Evolutionary conservation across 37 sponge, comb jelly and placozoan species (phyloP).

Genomic region (Amphimedon queenslandica): DNA sequence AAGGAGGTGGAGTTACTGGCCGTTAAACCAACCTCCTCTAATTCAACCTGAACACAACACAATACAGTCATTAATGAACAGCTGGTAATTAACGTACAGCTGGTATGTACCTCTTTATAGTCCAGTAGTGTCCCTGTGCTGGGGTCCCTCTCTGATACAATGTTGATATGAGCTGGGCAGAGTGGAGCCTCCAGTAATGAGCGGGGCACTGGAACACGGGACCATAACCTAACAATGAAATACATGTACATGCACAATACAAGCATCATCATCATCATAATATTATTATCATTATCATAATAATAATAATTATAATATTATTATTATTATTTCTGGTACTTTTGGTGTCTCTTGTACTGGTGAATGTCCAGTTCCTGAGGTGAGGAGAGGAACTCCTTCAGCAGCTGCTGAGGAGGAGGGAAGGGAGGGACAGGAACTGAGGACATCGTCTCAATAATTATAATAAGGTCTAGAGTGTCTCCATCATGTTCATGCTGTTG

Average conservation of each 20-base stretch:
- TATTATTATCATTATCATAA: too few relatives aligned
- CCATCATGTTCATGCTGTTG: too few relatives aligned
- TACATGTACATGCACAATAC: not conserved
- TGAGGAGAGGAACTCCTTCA: conserved; percentile 42
- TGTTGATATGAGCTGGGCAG: conserved; percentile 25
- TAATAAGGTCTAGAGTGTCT: too few relatives aligned
- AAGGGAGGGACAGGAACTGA: conserved; percentile 19
- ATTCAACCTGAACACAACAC: conserved; percentile 28
- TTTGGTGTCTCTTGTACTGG: conserved; percentile 32
- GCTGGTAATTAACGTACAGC: not conserved
- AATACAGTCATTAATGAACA: not conserved
- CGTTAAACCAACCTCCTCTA: conserved; percentile 32
- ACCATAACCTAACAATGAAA: conserved; percentile 44
- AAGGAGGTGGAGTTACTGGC: conserved; percentile 75
- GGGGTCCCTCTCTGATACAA: conserved; percentile 37
- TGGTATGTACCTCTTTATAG: conserved; percentile 28
- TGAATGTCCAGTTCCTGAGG: conserved; percentile 43
- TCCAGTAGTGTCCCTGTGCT: conserved; percentile 31
- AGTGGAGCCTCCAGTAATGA: conserved; percentile 10
- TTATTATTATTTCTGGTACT: conserved; percentile 15
- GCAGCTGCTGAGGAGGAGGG: conserved; percentile 3
- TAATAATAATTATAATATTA: too few relatives aligned
- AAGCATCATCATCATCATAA: not conserved
- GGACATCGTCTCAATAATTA: too few relatives aligned
- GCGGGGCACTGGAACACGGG: conserved; percentile 16